phyloP scores from a whole-genome alignment of 2,797 vertebrate genomes.

The Taeniopygia guttata region DNA sequence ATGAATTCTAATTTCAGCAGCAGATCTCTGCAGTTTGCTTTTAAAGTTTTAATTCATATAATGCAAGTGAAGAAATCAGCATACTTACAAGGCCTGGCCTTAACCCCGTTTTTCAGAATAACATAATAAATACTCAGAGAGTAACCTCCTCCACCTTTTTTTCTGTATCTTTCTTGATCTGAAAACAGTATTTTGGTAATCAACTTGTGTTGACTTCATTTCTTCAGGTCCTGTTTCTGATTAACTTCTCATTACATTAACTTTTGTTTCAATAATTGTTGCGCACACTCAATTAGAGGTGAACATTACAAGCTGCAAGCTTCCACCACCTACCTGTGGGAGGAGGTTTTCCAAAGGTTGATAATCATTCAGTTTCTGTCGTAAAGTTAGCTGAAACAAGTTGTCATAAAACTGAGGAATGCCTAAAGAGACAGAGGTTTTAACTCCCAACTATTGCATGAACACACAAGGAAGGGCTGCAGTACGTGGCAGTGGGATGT shows the following conservation, averaged over 20 bases:
- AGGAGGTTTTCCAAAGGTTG: background rate
- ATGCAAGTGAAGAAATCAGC: background rate
- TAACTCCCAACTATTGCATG: background rate
- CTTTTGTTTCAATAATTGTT: background rate
- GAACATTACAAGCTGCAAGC: background rate
- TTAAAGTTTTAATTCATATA: background rate
- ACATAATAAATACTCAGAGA: fast-evolving
- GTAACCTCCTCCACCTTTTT: background rate
- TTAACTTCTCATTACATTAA: background rate
- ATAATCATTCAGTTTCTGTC: background rate
- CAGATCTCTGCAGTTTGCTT: background rate
- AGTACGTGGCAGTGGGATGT: background rate
- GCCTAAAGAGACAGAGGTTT: background rate
- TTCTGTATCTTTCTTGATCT: background rate
- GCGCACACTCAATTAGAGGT: background rate
- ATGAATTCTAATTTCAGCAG: background rate
- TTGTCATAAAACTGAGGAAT: background rate
- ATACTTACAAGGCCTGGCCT: background rate
- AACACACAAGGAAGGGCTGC: background rate
- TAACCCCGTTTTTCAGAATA: background rate
- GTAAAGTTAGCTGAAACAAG: background rate
- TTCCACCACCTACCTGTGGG: background rate
- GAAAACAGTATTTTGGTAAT: background rate
- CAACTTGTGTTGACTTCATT: background rate
- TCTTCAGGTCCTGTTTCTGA: background rate